Percentiles rank a stretch among this genome's conserved stretches.
Conservation (phyloP, 1,140 invertebrate genomes). For the Formica exsecta region DNA sequence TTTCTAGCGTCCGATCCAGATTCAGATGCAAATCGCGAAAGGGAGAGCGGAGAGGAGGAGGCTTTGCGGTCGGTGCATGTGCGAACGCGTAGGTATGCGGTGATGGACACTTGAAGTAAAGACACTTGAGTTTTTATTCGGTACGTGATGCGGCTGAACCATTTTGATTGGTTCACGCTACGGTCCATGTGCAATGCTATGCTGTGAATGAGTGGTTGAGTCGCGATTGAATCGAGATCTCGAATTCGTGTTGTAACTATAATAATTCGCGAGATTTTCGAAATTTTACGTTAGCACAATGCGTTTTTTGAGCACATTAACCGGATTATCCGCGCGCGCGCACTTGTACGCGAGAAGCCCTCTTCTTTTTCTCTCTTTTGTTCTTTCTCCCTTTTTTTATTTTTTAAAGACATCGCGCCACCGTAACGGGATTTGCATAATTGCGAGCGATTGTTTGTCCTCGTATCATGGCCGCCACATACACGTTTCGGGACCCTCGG, state of each 20-base stretch:
- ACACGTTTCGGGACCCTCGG: constrained; percentile 77
- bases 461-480: constrained; percentile 80
- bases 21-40: constrained; percentile 79
- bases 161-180: constrained; percentile 40
- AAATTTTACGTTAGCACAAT: constrained; percentile 17
- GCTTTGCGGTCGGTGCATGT: constrained; percentile 43
- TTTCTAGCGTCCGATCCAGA: constrained; percentile 69
- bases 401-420: constrained; percentile 79
- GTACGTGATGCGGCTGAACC: constrained; percentile 70
- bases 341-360: neutral
- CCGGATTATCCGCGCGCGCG: neutral
- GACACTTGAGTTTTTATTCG: constrained; percentile 73
- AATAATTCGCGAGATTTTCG: constrained; percentile 3
- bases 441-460: constrained; percentile 85
- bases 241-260: constrained; percentile 25
- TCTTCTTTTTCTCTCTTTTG: constrained; percentile 60
- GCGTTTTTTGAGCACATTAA: constrained; percentile 40
- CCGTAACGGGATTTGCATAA: constrained; percentile 84
- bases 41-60: constrained; percentile 13
- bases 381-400: constrained; percentile 64
- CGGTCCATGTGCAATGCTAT: neutral
- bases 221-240: constrained; percentile 8
- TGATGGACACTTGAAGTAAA: constrained; percentile 64
- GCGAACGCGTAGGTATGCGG: constrained; percentile 43
- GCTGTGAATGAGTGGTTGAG: neutral